Base-by-base conservation (phyloP, 2,888 invertebrate species). In the Drosophila neotestacea region DNA sequence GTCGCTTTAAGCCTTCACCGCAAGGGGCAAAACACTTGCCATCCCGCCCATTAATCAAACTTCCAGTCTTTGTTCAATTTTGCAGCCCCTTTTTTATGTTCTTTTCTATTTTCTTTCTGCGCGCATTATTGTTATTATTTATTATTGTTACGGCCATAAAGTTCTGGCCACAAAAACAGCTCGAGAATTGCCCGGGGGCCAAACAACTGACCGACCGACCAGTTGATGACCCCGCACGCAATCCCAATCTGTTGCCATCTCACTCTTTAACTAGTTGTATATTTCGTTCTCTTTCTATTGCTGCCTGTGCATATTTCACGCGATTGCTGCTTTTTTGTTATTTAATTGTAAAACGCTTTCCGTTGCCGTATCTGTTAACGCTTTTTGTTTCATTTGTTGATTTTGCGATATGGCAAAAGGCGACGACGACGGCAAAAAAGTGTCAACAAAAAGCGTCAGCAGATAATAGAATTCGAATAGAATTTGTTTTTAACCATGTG, bases 381-480 rank as follows among this genome's bases (percentile, higher is more conserved):
- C 67, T 79, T 66, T 77, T 70, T 61, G 51, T 66, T 61, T 54
- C 48, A 52, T 67, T 62, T 67, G 56, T 65, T 69, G 65, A 66
- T 66, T 70, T 74, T 60, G 52, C 60, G 79, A 79, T 79, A 79
- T 63, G 52, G 60, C 16, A 16, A 16, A 16, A 16, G 16, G 16
- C 63, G 56, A 75, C 39, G 39, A 47, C 50, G 13, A 22, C 22
- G 22, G 22, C 22, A 22, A 22, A 76, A 61, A 77, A 74, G 60
- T 85, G 82, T 83, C 85, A 87, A 71, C 80, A 69, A 71, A 68
- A 70, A 63, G 51, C 69, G 70, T 67, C 64, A 71, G 64, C 58
- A 81, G 85, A 84, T 84, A 84, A 77, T 68, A 86, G 70, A 80
- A 86, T 64, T 69, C 16, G 64, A 68, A 74, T 88, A 70, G 70